Percentiles rank a stretch among this genome's conserved stretches.
These are phyloP conservation scores for Cephonodes hylas DNA, from an alignment of 2,888 invertebrate genomes.

Conservation along the genomic window DNA sequence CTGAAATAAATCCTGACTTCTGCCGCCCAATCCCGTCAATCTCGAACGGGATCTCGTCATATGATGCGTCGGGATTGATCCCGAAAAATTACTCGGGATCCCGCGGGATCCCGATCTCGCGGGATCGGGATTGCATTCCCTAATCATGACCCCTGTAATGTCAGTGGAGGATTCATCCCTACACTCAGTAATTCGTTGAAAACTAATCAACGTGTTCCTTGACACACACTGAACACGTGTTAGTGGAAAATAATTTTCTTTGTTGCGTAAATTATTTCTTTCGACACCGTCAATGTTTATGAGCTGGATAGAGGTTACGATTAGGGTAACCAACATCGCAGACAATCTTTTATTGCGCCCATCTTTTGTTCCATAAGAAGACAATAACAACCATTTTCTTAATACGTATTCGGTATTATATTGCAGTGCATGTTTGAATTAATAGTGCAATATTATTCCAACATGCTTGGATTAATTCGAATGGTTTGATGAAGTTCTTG, in stretches of 20 bases:
- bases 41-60: too few species aligned
- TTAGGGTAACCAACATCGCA: background rate
- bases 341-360: background rate
- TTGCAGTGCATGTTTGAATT: background rate
- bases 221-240: slow-evolving; percentile 9
- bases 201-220: slow-evolving; percentile 13
- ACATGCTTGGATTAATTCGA: background rate
- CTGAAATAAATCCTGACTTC: too few species aligned
- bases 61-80: too few species aligned
- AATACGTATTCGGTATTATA: background rate
- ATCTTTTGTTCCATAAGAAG: background rate
- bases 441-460: background rate
- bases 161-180: background rate
- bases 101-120: too few species aligned
- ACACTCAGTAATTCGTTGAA: background rate
- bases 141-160: slow-evolving; percentile 3
- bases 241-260: slow-evolving; percentile 34
- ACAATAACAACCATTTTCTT: background rate
- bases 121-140: too few species aligned
- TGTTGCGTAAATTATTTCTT: slow-evolving; percentile 36
- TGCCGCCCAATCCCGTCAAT: too few species aligned
- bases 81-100: too few species aligned
- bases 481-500: background rate
- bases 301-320: background rate
- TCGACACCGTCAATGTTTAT: slow-evolving; percentile 21